A percentile compares a stretch with the other conserved stretches of the same genome.
Evolutionary conservation across 2,113 vertebrate genomes (phyloP).

Genomic region (Callipepla squamata): DNA sequence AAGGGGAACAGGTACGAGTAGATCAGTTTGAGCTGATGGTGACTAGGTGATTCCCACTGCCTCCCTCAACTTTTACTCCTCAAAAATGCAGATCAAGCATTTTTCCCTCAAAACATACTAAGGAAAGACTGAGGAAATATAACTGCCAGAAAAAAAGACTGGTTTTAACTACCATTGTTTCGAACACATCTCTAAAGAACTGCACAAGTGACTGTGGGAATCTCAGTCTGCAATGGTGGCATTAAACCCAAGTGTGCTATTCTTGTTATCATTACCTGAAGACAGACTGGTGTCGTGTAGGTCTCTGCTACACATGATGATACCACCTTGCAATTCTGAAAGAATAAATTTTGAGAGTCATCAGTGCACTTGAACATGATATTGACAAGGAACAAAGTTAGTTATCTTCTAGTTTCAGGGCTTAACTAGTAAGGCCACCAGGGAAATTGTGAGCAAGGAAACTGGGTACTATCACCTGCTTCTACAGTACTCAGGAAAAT

Average conservation of each 20-base stretch:
- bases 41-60: background rate
- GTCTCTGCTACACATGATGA: background rate
- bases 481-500: background rate
- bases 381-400: background rate
- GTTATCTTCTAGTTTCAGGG: background rate
- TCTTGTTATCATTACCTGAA: background rate
- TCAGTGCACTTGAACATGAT: fast-evolving
- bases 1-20: background rate
- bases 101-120: background rate
- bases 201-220: background rate
- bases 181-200: background rate
- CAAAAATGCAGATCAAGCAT: background rate
- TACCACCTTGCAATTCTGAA: background rate
- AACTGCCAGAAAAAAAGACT: background rate
- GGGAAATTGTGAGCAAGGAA: background rate
- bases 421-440: background rate
- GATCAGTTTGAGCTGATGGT: background rate
- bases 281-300: background rate
- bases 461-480: background rate
- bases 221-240: background rate
- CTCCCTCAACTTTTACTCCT: background rate
- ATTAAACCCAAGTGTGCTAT: background rate
- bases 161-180: background rate
- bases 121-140: background rate
- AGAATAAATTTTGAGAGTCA: background rate